Conservation (phyloP, 1,140 invertebrate species). For the Ceratitis capitata region DNA sequence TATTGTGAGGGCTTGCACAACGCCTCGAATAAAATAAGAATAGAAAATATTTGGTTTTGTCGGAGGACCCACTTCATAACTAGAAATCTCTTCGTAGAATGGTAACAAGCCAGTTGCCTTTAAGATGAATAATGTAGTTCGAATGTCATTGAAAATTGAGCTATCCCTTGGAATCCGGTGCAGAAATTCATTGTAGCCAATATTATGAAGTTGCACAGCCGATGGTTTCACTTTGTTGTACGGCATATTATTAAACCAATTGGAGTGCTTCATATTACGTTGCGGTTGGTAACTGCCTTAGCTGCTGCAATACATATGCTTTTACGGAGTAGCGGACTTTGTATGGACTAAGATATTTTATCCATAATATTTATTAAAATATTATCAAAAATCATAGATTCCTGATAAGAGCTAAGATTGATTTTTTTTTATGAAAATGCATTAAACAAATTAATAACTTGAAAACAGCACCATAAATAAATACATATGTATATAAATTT, state of each 20-base stretch:
- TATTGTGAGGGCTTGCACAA: constrained; percentile 56
- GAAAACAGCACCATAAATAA: too few species aligned
- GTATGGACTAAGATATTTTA: background rate
- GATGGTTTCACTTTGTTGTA: constrained; percentile 24
- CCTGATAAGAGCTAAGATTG: background rate
- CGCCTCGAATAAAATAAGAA: constrained; percentile 55
- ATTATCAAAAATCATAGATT: background rate
- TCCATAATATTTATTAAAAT: background rate
- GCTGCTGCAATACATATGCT: background rate
- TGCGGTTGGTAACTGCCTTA: background rate
- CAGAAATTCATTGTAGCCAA: constrained; percentile 1
- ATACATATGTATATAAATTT: too few species aligned
- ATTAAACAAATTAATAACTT: constrained; percentile 18
- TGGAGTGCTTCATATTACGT: background rate
- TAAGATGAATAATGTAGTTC: constrained; percentile 51
- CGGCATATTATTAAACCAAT: constrained; percentile 26
- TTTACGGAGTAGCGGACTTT: background rate
- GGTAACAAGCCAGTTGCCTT: constrained; percentile 58
- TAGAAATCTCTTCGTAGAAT: constrained; percentile 56
- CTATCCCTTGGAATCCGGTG: constrained; percentile 17
- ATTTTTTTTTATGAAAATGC: background rate
- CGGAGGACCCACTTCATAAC: constrained; percentile 57
- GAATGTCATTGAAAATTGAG: constrained; percentile 57
- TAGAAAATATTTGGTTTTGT: constrained; percentile 55
- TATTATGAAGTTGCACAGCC: background rate